These are phyloP conservation scores for Tillus elongatus DNA, from an alignment of 2,888 invertebrate species.

Conservation along the genomic window DNA sequence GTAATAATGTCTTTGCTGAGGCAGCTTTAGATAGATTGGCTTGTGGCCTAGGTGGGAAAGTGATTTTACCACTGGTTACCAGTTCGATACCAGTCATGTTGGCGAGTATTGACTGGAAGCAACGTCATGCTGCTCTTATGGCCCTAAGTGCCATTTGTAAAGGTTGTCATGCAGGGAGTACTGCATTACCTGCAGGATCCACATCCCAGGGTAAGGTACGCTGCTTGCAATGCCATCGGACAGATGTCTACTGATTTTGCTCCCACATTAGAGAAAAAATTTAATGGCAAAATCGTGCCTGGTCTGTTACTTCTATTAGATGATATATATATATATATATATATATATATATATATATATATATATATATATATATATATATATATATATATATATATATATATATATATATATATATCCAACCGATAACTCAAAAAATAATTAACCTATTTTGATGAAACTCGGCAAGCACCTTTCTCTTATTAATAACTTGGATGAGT, in stretches of 20 bases:
- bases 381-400: too few species aligned
- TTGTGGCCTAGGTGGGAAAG: constrained; percentile 75
- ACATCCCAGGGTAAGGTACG: constrained; percentile 90
- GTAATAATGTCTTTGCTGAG: constrained; percentile 92
- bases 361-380: too few species aligned
- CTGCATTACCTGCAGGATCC: constrained; percentile 43
- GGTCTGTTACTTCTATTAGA: constrained; percentile 81
- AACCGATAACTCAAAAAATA: too few species aligned
- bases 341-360: too few species aligned
- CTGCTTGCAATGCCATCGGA: constrained; percentile 96
- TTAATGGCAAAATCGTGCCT: constrained; percentile 91
- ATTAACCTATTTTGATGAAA: too few species aligned
- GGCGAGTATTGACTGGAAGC: constrained; percentile 71
- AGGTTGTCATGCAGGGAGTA: constrained; percentile 69
- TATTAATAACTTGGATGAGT: too few species aligned
- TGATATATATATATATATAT: too few species aligned
- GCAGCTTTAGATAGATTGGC: constrained; percentile 93
- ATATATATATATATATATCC: too few species aligned
- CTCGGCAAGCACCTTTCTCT: too few species aligned
- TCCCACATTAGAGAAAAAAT: constrained; percentile 93
- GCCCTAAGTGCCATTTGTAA: constrained; percentile 97
- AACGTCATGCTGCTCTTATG: constrained; percentile 96
- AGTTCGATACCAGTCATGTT: constrained; percentile 77
- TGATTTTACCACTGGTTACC: constrained; percentile 83
- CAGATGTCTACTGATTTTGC: constrained; percentile 99